A percentile compares a stretch with the other conserved stretches of the same genome.
Evolutionary conservation across 2,888 invertebrate species (phyloP).

Genomic region (Micropterix aruncella): DNA sequence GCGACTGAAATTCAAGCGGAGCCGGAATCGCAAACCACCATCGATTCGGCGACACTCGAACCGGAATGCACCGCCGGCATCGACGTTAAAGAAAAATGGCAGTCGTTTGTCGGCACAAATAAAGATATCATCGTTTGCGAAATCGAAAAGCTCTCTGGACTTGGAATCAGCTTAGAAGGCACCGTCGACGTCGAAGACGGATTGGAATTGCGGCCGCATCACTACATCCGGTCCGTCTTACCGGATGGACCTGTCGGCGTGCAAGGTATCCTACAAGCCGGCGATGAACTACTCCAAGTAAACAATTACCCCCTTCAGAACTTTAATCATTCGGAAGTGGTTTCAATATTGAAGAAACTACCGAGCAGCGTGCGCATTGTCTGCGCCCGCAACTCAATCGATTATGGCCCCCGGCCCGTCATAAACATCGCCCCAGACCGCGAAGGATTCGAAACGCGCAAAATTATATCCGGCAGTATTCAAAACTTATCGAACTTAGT

Average conservation of each 20-base stretch:
- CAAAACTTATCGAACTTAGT: constrained; percentile 71
- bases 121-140: constrained; percentile 87
- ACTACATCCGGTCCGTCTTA: constrained; percentile 92
- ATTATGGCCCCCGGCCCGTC: constrained; percentile 51
- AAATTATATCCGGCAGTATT: constrained; percentile 73
- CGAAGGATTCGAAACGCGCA: constrained; percentile 68
- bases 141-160: constrained; percentile 80
- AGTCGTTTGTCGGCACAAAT: constrained; percentile 64
- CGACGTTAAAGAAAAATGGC: constrained; percentile 67
- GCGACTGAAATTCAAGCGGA: constrained; percentile 58
- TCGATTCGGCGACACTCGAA: constrained; percentile 60
- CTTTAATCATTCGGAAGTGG: constrained; percentile 92
- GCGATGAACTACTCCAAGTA: constrained; percentile 93
- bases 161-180: constrained; percentile 95
- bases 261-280: constrained; percentile 79
- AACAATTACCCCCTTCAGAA: constrained; percentile 87
- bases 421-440: constrained; percentile 68
- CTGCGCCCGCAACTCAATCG: constrained; percentile 63
- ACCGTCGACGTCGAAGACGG: constrained; percentile 98
- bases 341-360: constrained; percentile 85
- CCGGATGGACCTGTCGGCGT: constrained; percentile 93
- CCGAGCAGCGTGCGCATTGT: constrained; percentile 85
- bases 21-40: constrained; percentile 65
- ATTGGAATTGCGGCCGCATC: constrained; percentile 93
- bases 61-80: constrained; percentile 39